phyloP scores from a whole-genome alignment of 2,888 invertebrate species.

The Sminthurinus aureus region DNA sequence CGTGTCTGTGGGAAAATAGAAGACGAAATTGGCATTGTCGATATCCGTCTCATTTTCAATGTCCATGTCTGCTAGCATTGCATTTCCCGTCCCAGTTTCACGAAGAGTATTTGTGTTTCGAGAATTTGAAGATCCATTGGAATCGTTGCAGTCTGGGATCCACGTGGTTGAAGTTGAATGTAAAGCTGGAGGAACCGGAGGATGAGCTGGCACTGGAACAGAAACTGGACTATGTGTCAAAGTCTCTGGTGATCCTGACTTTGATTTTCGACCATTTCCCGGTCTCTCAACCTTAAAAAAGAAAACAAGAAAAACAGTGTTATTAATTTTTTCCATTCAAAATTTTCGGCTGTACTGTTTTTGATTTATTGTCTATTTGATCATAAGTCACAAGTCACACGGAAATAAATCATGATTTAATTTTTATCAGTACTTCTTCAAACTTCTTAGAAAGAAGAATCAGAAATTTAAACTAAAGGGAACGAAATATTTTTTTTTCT shows the following conservation, averaged over 20 bases:
- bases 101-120: slow-evolving; percentile 59
- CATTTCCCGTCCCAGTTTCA: slow-evolving; percentile 25
- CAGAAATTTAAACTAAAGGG: no score
- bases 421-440: no score
- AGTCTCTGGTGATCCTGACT: slow-evolving; percentile 31
- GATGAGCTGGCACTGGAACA: slow-evolving; percentile 12
- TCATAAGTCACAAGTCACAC: no score
- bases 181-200: slow-evolving; percentile 21
- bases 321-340: no score
- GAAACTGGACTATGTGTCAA: slow-evolving; percentile 11
- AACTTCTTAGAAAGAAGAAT: no score
- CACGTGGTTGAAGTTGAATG: slow-evolving; percentile 33
- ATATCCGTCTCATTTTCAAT: slow-evolving; percentile 46
- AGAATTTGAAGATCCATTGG: slow-evolving; percentile 59
- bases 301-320: no score
- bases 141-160: slow-evolving; percentile 58
- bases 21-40: slow-evolving; percentile 49
- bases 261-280: slow-evolving; percentile 25
- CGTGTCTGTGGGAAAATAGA: slow-evolving; percentile 45
- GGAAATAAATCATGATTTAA: no score
- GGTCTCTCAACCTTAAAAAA: not conserved
- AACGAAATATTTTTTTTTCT: no score
- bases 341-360: no score
- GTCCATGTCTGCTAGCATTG: slow-evolving; percentile 40
- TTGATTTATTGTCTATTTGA: no score